phyloP scores from a whole-genome alignment of 2,888 invertebrate species.

The Caenorhabditis panamensis region DNA sequence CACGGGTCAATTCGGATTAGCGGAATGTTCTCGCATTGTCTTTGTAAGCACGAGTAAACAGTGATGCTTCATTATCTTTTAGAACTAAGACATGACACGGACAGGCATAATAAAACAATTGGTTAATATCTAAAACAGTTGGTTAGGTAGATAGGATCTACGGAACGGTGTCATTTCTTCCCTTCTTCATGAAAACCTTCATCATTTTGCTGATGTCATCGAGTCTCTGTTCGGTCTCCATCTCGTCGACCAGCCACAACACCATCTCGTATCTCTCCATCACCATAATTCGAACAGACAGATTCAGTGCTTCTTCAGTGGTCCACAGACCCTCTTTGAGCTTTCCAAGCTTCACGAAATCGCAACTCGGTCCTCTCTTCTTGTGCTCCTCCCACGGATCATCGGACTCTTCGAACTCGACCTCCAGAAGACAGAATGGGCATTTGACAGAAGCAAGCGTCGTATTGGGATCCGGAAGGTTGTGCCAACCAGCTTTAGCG shows the following conservation, averaged over 20 bases:
- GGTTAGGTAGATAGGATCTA: background rate
- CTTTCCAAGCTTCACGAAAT: conserved; percentile 54
- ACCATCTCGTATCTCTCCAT: conserved; percentile 5
- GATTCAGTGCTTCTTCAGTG: conserved; percentile 22
- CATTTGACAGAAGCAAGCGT: conserved; percentile 25
- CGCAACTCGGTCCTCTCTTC: conserved; percentile 40
- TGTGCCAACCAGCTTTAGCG: conserved; percentile 49
- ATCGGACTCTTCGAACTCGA: conserved; percentile 49
- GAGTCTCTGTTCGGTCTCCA: background rate
- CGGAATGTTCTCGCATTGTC: conserved; percentile 14
- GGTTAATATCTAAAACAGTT: too few relatives aligned
- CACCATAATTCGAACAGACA: conserved; percentile 8
- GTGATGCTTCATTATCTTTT: too few relatives aligned
- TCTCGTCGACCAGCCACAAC: background rate
- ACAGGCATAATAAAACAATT: too few relatives aligned
- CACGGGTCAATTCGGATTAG: conserved; percentile 50
- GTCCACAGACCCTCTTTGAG: conserved; percentile 56
- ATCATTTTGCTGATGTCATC: conserved; percentile 1
- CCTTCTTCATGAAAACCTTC: conserved; percentile 9
- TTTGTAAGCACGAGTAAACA: too few relatives aligned
- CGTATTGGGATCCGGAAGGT: background rate
- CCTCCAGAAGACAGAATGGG: conserved; percentile 45
- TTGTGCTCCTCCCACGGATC: conserved; percentile 61
- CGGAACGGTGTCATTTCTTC: background rate
- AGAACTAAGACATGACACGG: too few relatives aligned